These are phyloP conservation scores for Drosophila pseudoobscura DNA, from an alignment of 1,140 invertebrate genomes.

Conservation along the genomic window DNA sequence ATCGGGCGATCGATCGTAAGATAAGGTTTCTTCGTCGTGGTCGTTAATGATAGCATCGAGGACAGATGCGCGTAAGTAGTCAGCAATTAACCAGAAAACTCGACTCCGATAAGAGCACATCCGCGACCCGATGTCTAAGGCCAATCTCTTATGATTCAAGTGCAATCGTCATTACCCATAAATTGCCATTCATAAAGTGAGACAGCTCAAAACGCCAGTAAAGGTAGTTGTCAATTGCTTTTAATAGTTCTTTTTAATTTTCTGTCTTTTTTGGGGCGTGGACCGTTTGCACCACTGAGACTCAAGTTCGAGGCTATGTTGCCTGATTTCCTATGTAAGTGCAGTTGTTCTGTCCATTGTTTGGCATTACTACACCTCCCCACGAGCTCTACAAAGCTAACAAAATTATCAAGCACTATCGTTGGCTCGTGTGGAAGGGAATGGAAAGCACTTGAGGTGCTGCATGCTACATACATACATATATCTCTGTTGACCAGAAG, in stretches of 20 bases:
- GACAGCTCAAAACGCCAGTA: not conserved
- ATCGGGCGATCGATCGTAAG: conserved; percentile 18
- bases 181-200: conserved; percentile 26
- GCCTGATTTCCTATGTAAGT: too few species aligned
- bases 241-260: not conserved
- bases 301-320: too few species aligned
- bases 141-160: not conserved
- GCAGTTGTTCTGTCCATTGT: conserved; percentile 13
- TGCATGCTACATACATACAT: too few species aligned
- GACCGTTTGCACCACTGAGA: not conserved
- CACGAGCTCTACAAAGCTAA: conserved; percentile 2
- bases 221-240: not conserved
- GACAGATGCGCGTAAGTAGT: conserved; percentile 10
- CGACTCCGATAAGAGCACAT: conserved; percentile 9
- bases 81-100: conserved; percentile 3
- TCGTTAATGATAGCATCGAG: conserved; percentile 17
- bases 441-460: not conserved
- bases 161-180: conserved; percentile 21
- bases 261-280: not conserved
- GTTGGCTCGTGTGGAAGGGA: not conserved
- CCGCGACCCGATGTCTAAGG: not conserved
- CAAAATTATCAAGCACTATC: conserved; percentile 6
- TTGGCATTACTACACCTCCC: not conserved
- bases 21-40: conserved; percentile 19
- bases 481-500: too few species aligned